Evolutionary conservation across 2,113 vertebrate genomes (phyloP), one percentile per base, ranked within the genome.

Genomic region (Climacteris rufus): DNA sequence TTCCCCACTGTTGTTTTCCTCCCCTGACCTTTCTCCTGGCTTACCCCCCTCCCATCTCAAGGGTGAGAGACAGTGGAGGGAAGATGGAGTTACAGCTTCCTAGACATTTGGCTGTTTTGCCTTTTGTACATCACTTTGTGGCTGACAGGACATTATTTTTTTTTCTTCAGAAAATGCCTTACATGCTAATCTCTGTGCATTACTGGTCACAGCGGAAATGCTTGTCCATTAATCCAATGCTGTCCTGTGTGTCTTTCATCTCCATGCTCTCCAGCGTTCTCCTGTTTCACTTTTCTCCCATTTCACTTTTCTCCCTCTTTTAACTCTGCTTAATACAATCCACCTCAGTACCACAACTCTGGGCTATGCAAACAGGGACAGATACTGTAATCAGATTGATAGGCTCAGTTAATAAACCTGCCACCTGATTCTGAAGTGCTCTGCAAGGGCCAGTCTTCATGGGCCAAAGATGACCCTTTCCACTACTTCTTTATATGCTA

Each of bases 191-290:
- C 81, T 96, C 63, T 75, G 89, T 87, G 92, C 63, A 81, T 96
- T 95, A 96, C 75, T 92, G 96, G 96, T 96, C 93, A 76, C 87
- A 92, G 70, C 88, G 64, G 86, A 92, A 97, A 89, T 89, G 83
- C 92, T 79, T 94, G 93, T 93, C 95, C 87, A 93, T 97, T 97
- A 94, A 94, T 79, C 74, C 84, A 76, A 0, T 87, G 56, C 64
- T 87, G 96, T 95, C 94, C 95, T 96, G 77, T 60, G 33, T 76
- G 79, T 97, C 96, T 96, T 96, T 96, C 93, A 94, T 97, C 96
- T 96, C 66, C 39, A 3, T 59, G 54, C 68, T 94, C 71, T 89
- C 74, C 44, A 63, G 22, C 0, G 0, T 87, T 97, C 93, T 96
- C 90, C 50, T 80, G n/a, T 97, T 97, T 97, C 96, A 89, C 64